Evolutionary conservation across 2,888 invertebrate species (phyloP).

Genomic region (Dicroscelio sp.): DNA sequence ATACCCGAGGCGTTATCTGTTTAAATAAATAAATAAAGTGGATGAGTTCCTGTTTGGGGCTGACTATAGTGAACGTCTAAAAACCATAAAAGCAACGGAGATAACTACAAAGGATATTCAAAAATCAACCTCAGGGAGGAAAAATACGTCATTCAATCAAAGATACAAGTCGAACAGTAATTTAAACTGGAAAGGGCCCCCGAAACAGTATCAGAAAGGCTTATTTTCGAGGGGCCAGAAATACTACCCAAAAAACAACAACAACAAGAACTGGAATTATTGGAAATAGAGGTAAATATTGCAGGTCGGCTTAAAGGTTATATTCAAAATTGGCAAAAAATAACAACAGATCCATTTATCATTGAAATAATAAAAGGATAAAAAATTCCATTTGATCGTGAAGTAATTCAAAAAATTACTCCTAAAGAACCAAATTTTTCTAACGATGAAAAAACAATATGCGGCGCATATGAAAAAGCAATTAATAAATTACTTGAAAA

Average conservation of each 20-base stretch:
- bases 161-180: not conserved
- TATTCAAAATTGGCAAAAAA: constrained; percentile 27
- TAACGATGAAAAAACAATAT: constrained; percentile 10
- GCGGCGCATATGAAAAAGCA: constrained; percentile 32
- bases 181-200: not conserved
- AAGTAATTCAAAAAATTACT: not conserved
- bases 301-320: constrained; percentile 39
- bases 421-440: constrained; percentile 5
- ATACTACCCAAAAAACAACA: not conserved
- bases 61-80: too few relatives aligned
- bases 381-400: constrained; percentile 25
- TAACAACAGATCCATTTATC: constrained; percentile 26
- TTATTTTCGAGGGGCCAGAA: not conserved
- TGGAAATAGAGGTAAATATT: not conserved
- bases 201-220: not conserved
- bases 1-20: too few relatives aligned
- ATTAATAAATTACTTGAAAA: constrained; percentile 19
- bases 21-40: too few relatives aligned
- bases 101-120: not conserved
- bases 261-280: not conserved
- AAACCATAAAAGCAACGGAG: not conserved
- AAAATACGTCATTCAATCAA: not conserved
- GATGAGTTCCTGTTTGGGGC: too few relatives aligned
- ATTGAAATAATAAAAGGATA: not conserved
- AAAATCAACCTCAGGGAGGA: not conserved